These are phyloP conservation scores for Rhipidura dahli DNA, from an alignment of 2,113 vertebrate species.

Conservation along the genomic window DNA sequence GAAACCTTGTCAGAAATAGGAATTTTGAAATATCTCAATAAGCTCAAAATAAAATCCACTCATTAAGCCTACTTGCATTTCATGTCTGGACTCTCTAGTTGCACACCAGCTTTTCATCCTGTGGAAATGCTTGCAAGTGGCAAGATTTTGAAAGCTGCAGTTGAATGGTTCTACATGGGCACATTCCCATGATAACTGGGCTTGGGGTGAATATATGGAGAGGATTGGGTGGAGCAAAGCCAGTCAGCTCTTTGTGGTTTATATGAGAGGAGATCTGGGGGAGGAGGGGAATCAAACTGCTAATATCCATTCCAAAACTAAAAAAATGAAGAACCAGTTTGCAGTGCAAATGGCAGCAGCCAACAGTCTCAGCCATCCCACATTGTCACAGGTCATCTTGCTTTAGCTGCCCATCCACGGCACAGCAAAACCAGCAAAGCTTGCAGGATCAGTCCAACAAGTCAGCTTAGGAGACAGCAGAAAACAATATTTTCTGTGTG, in stretches of 20 bases:
- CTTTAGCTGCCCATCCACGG: not conserved
- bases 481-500: slow-evolving; percentile 3
- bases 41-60: not conserved
- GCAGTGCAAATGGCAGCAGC: not conserved
- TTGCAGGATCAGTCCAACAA: not conserved
- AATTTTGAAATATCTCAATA: not conserved
- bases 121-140: not conserved
- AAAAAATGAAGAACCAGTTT: not conserved
- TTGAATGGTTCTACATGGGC: not conserved
- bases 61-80: not conserved
- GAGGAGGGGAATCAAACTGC: not conserved
- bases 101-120: not conserved
- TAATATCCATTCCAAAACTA: not conserved
- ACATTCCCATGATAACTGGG: not conserved
- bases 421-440: not conserved
- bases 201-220: not conserved
- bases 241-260: not conserved
- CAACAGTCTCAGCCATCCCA: not conserved
- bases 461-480: not conserved
- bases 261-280: not conserved
- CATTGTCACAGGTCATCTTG: not conserved
- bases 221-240: not conserved
- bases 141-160: not conserved
- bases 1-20: not conserved
- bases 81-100: not conserved